These are phyloP conservation scores for Eupithecia dodoneata DNA, from an alignment of 2,888 invertebrate genomes.

Conservation along the genomic window DNA sequence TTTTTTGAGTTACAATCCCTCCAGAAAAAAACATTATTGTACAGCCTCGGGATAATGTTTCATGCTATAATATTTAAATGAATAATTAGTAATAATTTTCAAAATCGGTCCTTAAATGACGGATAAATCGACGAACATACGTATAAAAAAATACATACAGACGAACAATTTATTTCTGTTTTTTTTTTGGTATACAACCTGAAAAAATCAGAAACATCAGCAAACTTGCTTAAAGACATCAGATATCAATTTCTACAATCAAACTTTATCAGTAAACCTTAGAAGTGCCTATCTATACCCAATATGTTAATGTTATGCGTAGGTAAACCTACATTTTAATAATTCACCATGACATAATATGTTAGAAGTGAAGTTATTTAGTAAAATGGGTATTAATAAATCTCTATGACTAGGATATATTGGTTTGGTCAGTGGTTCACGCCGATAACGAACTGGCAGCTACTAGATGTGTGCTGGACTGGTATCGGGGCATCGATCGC, in stretches of 20 bases:
- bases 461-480: constrained; percentile 68
- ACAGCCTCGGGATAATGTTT: too few relatives aligned
- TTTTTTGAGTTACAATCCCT: too few relatives aligned
- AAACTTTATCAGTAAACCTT: not conserved
- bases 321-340: not conserved
- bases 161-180: too few relatives aligned
- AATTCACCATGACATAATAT: constrained; percentile 57
- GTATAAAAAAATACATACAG: too few relatives aligned
- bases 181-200: too few relatives aligned
- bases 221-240: not conserved
- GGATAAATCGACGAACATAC: too few relatives aligned
- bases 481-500: constrained; percentile 67
- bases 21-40: too few relatives aligned
- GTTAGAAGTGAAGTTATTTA: constrained; percentile 67
- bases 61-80: too few relatives aligned
- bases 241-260: not conserved
- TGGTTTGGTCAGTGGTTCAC: constrained; percentile 67
- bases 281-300: not conserved
- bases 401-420: constrained; percentile 75
- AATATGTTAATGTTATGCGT: not conserved
- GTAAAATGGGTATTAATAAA: constrained; percentile 68
- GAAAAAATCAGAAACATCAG: too few relatives aligned
- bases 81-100: too few relatives aligned
- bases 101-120: too few relatives aligned
- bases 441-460: constrained; percentile 69